These are phyloP conservation scores for Lophura nycthemera DNA, from an alignment of 2,113 vertebrate species.

Conservation along the genomic window DNA sequence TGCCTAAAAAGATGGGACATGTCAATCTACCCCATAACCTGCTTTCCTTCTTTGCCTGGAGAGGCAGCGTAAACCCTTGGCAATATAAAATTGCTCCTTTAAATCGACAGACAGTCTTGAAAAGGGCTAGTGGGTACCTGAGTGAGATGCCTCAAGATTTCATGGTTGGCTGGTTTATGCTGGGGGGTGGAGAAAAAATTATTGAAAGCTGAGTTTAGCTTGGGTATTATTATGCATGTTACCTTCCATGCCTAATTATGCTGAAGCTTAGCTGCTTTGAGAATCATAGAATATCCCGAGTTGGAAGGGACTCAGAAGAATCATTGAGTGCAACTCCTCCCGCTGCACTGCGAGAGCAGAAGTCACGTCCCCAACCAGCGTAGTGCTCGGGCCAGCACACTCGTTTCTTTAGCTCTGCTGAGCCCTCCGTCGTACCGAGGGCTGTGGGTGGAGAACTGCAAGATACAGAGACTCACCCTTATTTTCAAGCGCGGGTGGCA, in stretches of 20 bases:
- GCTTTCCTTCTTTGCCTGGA: background rate
- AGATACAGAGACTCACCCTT: accelerated
- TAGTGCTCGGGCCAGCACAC: accelerated
- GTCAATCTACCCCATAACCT: background rate
- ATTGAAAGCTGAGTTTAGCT: background rate
- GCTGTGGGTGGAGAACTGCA: accelerated
- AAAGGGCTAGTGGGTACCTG: background rate
- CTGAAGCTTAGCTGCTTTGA: background rate
- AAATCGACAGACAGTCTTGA: background rate
- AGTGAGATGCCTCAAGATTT: background rate
- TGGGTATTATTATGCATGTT: background rate
- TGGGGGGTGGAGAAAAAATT: accelerated
- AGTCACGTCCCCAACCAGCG: accelerated
- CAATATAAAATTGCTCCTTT: background rate
- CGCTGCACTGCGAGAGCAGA: background rate
- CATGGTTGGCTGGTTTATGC: background rate
- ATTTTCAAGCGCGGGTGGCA: accelerated
- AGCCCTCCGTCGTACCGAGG: background rate
- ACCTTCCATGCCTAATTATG: accelerated
- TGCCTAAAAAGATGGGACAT: background rate
- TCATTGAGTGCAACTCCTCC: too few species aligned
- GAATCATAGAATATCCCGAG: too few species aligned
- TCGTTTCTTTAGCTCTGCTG: background rate
- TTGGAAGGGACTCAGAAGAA: too few species aligned
- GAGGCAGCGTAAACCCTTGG: background rate